A percentile compares a stretch with the other conserved stretches of the same genome.
Evolutionary conservation across 1,140 invertebrate species (phyloP).

Genomic region (Pogonus chalceus): DNA sequence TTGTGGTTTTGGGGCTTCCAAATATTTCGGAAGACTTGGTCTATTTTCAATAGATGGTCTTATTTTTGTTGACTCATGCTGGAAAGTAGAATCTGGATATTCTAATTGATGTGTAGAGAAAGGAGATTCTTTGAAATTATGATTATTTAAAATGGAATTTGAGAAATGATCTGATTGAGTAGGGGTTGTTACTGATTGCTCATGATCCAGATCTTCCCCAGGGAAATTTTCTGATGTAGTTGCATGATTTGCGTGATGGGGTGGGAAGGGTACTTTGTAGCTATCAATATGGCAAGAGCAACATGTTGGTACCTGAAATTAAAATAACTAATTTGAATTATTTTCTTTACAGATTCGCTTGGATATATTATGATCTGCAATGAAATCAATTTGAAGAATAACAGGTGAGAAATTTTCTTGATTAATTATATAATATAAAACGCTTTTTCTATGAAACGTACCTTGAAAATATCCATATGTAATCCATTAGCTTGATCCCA

Average conservation of each 20-base stretch:
- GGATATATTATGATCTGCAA: not conserved
- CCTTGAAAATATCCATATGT: constrained; percentile 80
- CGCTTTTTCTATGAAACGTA: too few relatives aligned
- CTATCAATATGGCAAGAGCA: constrained; percentile 76
- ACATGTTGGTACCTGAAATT: constrained; percentile 59
- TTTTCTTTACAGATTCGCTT: not conserved
- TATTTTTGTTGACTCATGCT: not conserved
- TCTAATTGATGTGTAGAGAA: not conserved
- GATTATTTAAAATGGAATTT: constrained; percentile 28
- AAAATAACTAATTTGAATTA: constrained; percentile 2
- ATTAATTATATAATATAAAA: not conserved
- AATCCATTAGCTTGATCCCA: constrained; percentile 73
- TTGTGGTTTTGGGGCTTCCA: constrained; percentile 8
- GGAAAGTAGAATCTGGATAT: not conserved
- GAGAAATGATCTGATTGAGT: constrained; percentile 28
- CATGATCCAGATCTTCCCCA: constrained; percentile 37
- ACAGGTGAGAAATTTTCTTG: not conserved
- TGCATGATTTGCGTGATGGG: constrained; percentile 35
- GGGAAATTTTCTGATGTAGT: constrained; percentile 34
- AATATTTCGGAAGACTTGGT: constrained; percentile 1
- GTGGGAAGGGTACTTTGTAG: constrained; percentile 55
- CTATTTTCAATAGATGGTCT: not conserved
- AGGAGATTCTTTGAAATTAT: constrained; percentile 22
- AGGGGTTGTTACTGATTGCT: constrained; percentile 26
- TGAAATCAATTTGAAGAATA: not conserved